phyloP scores from a whole-genome alignment of 2,797 vertebrate species.

The Poecile montanus region DNA sequence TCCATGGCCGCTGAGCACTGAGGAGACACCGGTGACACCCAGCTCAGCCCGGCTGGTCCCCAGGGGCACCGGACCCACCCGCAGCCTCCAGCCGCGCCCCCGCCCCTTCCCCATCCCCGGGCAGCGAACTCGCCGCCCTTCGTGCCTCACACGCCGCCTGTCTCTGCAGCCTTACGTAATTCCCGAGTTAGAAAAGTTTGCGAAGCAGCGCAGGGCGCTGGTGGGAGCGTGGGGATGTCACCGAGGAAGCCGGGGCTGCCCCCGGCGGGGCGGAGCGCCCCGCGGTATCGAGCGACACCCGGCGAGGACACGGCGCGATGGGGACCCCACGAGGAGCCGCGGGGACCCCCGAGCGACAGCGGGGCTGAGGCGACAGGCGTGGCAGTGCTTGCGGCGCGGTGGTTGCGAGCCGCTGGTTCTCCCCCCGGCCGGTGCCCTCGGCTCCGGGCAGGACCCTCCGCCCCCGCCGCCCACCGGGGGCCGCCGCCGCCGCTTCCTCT shows the following conservation, averaged over 20 bases:
- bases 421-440: neutral
- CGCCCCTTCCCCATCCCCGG: neutral
- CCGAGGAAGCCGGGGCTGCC: neutral
- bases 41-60: neutral
- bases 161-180: neutral
- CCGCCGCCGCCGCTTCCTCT: neutral
- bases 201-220: neutral
- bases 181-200: neutral
- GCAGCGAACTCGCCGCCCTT: rapidly evolving
- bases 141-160: rapidly evolving
- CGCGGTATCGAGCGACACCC: neutral
- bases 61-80: rapidly evolving
- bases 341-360: neutral
- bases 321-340: neutral
- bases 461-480: neutral
- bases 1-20: slow-evolving; percentile 75
- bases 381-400: neutral
- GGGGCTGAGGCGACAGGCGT: neutral
- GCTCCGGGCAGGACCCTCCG: neutral
- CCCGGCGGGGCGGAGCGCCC: neutral
- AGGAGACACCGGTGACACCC: neutral
- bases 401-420: neutral
- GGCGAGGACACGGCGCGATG: neutral
- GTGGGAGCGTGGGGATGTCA: neutral
- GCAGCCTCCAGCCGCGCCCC: rapidly evolving